Evolutionary conservation across 2,888 invertebrate genomes (phyloP), one percentile per base, ranked within the genome.

Genomic region (Torymus aiolomorphi): DNA sequence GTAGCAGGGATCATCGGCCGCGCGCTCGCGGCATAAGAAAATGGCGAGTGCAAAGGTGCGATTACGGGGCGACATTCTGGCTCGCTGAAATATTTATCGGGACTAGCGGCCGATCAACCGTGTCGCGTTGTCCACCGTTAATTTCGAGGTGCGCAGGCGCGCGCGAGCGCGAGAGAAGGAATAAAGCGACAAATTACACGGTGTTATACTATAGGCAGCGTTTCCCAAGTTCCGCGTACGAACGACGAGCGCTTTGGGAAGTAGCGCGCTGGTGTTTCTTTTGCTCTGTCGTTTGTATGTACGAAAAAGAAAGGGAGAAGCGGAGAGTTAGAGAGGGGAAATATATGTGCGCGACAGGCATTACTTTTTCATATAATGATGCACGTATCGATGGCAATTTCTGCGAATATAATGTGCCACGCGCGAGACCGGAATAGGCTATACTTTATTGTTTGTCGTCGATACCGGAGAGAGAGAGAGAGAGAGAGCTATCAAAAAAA

Each of bases 21-120:
- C n/a, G 67, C 13, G 11, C 10, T 18, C 16, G 42, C 10, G 24
- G n/a, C 52, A 52, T 62, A 72, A 62, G 72, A 62, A 62, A 71
- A 71, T 61, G 42, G 12, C 24, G 52, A 42, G 42, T n/a, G 62
- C 20, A 12, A 59, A 57, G 42, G 59, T 70, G 18, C 18, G 18
- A 11, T 70, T 70, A 70, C 13, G 4, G 8, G 8, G 61, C 54
- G 72, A 62, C 54, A 12, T 62, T 31, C 18, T 56, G 62, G 11
- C 31, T 24, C 54, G 2, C 42, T 80, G 14, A 72, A 79, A 80
- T 74, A 78, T 81, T 81, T 67, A 82, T 79, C 82, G n/a, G 16
- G 51, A 51, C 14, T 49, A 13, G 20, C 16, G 31, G 49, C 57
- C 74, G 78, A 78, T 78, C 73, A 69, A 42, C 18, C 70, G 65